Base-by-base conservation (phyloP, 2,797 vertebrate species). In the Crenuchus spilurus region DNA sequence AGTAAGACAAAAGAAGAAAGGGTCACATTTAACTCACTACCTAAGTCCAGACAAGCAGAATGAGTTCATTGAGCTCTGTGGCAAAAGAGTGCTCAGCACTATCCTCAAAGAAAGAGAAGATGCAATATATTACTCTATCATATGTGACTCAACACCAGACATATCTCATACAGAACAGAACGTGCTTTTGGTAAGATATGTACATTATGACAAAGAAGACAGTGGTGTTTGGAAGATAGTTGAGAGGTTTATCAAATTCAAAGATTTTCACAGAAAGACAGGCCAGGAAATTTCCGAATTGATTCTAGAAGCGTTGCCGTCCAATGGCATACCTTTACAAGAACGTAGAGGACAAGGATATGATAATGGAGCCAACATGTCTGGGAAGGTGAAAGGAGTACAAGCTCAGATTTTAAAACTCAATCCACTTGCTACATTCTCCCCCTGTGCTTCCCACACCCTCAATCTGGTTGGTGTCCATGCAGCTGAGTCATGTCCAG, bases 111-210 rank as follows among this genome's bases (percentile, higher is more conserved):
- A 71, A 65, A 68, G 62, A 64, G 54, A 80, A 64, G 6, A 41
- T 52, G 31, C 55, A 66, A 82, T 69, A 4, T 82, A 72, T 72
- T 72, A 77, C 41, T 77, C 63, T 33, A 22, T 79, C 10, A 72
- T 57, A 42, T 46, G 54, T 74, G 72, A 82, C 58, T 46, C 70
- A 64, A 69, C 13, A 41, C 49, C 49, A 35, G 46, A 41, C n/a
- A 63, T 63, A 7, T 63, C 14, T 31, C 30, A 64, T 2, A 51
- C 60, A n/a, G n/a, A 82, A 61, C 75, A 75, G 13, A 80, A 78
- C 63, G 49, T 81, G 8, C 13, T 78, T 41, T 31, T 84, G 11
- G 30, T 78, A n/a, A 58, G 66, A 54, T 80, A 79, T 81, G 49
- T 80, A 8, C 35, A 54, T 41, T 44, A 54, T 33, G 46, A 77